These are phyloP conservation scores for Odontamblyopus lacepedii DNA, from an alignment of 2,797 vertebrate species.

Conservation along the genomic window DNA sequence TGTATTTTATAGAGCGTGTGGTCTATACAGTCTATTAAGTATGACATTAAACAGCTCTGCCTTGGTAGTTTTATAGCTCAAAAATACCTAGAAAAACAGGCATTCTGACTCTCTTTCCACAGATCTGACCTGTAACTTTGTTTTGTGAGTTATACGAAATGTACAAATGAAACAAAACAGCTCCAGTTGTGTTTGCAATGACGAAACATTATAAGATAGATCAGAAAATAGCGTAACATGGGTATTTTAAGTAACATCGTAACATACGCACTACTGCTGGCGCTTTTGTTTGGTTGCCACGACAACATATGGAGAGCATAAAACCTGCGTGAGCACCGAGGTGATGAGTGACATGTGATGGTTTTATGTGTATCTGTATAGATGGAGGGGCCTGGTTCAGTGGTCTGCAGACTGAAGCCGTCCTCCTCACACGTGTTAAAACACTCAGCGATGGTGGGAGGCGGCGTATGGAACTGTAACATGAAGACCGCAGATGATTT, in stretches of 20 bases:
- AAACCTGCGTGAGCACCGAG: constrained; percentile 31
- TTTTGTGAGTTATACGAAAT: too few species aligned
- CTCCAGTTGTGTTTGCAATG: too few species aligned
- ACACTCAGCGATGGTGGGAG: constrained; percentile 53
- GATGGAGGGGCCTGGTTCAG: constrained; percentile 35
- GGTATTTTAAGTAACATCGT: too few species aligned
- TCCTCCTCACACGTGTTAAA: constrained; percentile 53
- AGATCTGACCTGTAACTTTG: too few species aligned
- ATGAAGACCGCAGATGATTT: constrained; percentile 42
- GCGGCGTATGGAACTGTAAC: constrained; percentile 54
- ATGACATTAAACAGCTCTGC: too few species aligned
- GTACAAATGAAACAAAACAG: too few species aligned
- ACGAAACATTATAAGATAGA: too few species aligned
- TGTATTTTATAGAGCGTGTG: too few species aligned
- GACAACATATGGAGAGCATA: constrained; percentile 49
- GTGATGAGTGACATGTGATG: constrained; percentile 32
- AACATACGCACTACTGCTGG: constrained; percentile 21
- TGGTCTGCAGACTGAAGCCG: constrained; percentile 21
- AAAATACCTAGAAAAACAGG: too few species aligned
- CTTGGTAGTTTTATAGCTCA: too few species aligned
- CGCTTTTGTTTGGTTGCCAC: constrained; percentile 64
- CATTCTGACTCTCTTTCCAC: too few species aligned
- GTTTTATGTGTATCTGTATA: constrained; percentile 25
- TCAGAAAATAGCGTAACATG: neutral
- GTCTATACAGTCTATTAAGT: too few species aligned